A percentile compares a stretch with the other conserved stretches of the same genome.
phyloP scores from a whole-genome alignment of 1,140 invertebrate genomes.

The Aphelinus atriplicis region DNA sequence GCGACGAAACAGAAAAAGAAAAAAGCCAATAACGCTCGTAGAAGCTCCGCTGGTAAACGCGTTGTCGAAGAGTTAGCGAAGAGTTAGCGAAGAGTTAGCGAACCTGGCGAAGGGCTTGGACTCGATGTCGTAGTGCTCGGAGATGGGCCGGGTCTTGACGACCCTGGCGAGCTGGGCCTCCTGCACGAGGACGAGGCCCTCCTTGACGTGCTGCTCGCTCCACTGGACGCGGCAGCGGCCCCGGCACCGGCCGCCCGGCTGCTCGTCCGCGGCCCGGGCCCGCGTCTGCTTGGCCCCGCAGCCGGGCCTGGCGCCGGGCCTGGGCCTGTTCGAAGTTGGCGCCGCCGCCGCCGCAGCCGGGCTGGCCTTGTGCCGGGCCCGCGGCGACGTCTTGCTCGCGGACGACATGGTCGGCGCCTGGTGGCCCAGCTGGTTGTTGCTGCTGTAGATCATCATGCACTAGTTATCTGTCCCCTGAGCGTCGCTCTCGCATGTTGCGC shows the following conservation, averaged over 20 bases:
- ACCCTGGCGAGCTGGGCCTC: conserved; percentile 61
- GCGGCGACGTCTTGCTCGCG: conserved; percentile 54
- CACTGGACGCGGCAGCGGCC: conserved; percentile 63
- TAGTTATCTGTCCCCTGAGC: neutral
- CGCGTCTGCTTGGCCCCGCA: conserved; percentile 44
- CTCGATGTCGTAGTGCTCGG: conserved; percentile 63
- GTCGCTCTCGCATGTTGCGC: neutral
- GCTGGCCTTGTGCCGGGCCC: conserved; percentile 42
- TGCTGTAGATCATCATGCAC: conserved; percentile 55
- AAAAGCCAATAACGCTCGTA: too few relatives aligned
- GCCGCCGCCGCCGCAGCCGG: conserved; percentile 32
- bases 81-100: too few relatives aligned
- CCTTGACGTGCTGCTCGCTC: conserved; percentile 65
- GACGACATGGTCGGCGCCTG: conserved; percentile 63
- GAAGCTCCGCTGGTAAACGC: too few relatives aligned
- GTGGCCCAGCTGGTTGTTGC: conserved; percentile 49
- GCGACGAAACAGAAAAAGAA: too few relatives aligned
- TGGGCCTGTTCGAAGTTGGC: neutral
- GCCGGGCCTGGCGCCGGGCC: neutral
- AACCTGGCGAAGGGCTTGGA: conserved; percentile 64
- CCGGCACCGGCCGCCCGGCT: conserved; percentile 43
- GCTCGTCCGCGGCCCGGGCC: too few relatives aligned
- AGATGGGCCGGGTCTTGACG: conserved; percentile 62
- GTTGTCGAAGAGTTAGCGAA: too few relatives aligned
- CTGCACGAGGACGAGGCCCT: conserved; percentile 62